Evolutionary conservation across 2,888 invertebrate genomes (phyloP).

Genomic region (Zeuzera pyrina): DNA sequence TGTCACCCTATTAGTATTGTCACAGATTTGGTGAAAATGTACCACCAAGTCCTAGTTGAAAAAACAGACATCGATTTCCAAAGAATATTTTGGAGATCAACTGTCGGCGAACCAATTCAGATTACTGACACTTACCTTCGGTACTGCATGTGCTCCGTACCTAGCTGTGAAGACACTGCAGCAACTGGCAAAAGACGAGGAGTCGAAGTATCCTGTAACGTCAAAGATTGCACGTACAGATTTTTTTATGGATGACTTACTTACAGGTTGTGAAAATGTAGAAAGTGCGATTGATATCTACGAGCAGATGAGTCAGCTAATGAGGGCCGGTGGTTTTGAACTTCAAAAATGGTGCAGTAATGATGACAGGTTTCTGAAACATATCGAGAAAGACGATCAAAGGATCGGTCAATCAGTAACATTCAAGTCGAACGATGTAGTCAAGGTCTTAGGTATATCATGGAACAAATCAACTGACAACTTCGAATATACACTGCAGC

Average conservation of each 20-base stretch:
- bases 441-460: slow-evolving; percentile 4
- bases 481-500: slow-evolving; percentile 1
- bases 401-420: not conserved
- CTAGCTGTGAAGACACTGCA: not conserved
- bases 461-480: slow-evolving; percentile 1
- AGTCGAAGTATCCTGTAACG: not conserved
- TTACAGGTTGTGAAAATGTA: not conserved
- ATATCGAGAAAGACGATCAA: not conserved
- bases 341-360: slow-evolving; percentile 3
- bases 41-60: not conserved
- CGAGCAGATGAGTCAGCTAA: not conserved
- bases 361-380: not conserved
- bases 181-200: not conserved
- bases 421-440: slow-evolving; percentile 1
- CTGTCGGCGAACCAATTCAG: not conserved
- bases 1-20: not conserved
- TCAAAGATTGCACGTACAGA: not conserved
- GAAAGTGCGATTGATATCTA: not conserved
- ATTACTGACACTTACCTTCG: not conserved
- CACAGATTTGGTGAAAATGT: not conserved
- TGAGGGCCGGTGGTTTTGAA: slow-evolving; percentile 1
- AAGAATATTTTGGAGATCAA: not conserved
- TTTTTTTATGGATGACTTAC: not conserved
- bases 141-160: slow-evolving; percentile 1
- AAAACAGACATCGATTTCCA: not conserved